Conservation (phyloP, 2,888 invertebrate species). For the Mythimna pallens region DNA sequence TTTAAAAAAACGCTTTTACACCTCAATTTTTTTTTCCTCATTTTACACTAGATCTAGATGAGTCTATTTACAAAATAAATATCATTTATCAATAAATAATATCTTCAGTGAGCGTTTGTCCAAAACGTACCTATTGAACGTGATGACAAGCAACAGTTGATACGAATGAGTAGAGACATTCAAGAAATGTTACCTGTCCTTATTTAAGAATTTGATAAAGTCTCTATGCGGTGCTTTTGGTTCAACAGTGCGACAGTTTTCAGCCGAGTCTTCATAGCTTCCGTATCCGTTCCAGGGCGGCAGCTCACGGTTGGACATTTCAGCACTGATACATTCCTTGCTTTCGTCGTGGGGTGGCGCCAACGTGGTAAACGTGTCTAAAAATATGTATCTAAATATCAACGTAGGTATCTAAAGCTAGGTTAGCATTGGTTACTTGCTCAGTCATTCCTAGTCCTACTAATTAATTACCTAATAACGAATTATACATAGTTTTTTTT, state of each 20-base stretch:
- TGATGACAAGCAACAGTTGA: neutral
- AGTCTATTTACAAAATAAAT: too few species aligned
- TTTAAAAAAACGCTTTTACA: too few species aligned
- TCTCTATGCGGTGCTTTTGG: slow-evolving; percentile 94
- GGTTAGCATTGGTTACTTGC: neutral
- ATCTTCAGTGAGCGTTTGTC: too few species aligned
- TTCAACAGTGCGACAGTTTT: slow-evolving; percentile 95
- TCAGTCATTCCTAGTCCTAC: too few species aligned
- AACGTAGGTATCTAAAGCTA: neutral
- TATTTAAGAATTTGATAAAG: slow-evolving; percentile 95
- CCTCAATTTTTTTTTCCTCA: too few species aligned
- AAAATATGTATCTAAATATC: slow-evolving; percentile 24
- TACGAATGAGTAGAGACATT: neutral
- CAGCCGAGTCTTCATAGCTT: slow-evolving; percentile 96
- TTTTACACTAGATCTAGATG: too few species aligned
- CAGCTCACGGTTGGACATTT: slow-evolving; percentile 85
- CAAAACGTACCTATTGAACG: too few species aligned
- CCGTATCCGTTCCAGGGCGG: slow-evolving; percentile 98
- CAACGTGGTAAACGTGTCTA: slow-evolving; percentile 92
- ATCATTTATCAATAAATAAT: too few species aligned
- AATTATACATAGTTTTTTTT: too few species aligned
- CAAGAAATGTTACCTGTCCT: slow-evolving; percentile 92
- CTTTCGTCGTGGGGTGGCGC: slow-evolving; percentile 83
- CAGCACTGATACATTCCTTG: slow-evolving; percentile 74
- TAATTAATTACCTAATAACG: too few species aligned